Evolutionary conservation across 2,797 vertebrate species (phyloP).

Genomic region (Poecilia velifera): DNA sequence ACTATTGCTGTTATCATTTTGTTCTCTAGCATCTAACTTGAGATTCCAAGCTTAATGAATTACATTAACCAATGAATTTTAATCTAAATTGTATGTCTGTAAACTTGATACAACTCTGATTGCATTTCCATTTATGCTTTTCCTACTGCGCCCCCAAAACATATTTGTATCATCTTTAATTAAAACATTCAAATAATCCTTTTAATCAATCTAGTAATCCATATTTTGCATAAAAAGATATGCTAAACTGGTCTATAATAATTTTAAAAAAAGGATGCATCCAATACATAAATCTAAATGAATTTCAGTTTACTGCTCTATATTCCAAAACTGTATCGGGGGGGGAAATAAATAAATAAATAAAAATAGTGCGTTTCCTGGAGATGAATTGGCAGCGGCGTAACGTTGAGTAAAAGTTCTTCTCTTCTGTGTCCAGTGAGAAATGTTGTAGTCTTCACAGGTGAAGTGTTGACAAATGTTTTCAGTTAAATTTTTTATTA

Average conservation of each 20-base stretch:
- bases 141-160: conserved; percentile 41
- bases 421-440: conserved; percentile 10
- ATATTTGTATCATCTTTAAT: conserved; percentile 49
- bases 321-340: conserved; percentile 4
- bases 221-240: conserved; percentile 30
- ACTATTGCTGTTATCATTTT: not conserved
- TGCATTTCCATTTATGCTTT: conserved; percentile 41
- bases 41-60: conserved; percentile 20
- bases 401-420: conserved; percentile 33
- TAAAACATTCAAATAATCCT: conserved; percentile 49
- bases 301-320: conserved; percentile 19
- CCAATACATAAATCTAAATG: conserved; percentile 22
- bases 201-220: conserved; percentile 51
- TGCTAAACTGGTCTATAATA: conserved; percentile 11
- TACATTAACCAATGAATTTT: conserved; percentile 25
- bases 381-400: conserved; percentile 9
- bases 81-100: conserved; percentile 30
- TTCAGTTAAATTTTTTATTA: conserved; percentile 54
- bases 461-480: conserved; percentile 45
- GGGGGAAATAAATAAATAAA: not conserved
- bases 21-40: conserved; percentile 6
- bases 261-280: not conserved
- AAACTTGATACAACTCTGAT: conserved; percentile 30
- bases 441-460: conserved; percentile 51
- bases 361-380: not conserved